Conservation (phyloP, 2,113 vertebrate genomes). For the Actenoides lindsayi region DNA sequence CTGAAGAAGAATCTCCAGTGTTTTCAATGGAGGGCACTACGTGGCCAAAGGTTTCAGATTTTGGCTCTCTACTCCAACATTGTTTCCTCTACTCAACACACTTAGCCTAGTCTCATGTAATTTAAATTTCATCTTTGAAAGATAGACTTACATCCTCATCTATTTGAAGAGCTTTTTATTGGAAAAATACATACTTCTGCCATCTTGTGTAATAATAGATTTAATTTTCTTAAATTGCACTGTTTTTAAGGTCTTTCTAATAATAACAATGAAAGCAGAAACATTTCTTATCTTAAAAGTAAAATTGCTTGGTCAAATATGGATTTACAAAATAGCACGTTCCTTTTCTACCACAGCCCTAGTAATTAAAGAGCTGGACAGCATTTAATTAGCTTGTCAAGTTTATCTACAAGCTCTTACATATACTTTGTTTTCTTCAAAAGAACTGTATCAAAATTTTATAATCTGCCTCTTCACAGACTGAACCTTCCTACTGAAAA, state of each 20-base stretch:
- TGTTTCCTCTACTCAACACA: not conserved
- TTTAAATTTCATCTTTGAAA: not conserved
- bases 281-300: not conserved
- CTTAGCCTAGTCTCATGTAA: not conserved
- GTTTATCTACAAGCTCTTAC: not conserved
- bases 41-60: not conserved
- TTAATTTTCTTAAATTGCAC: not conserved
- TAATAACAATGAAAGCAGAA: not conserved
- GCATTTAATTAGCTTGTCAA: slow-evolving; percentile 16
- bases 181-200: not conserved
- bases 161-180: not conserved
- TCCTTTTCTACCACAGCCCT: not conserved
- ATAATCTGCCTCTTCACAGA: not conserved
- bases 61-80: not conserved
- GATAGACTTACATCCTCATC: not conserved
- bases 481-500: slow-evolving; percentile 11
- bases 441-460: not conserved
- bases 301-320: not conserved
- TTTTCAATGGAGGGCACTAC: not conserved
- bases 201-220: not conserved
- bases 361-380: not conserved
- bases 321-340: not conserved
- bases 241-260: not conserved
- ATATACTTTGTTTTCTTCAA: not conserved
- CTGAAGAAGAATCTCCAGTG: not conserved